Evolutionary conservation across 2,888 invertebrate genomes (phyloP), one percentile per base, ranked within the genome.

Genomic region (Dendrolimus houi): DNA sequence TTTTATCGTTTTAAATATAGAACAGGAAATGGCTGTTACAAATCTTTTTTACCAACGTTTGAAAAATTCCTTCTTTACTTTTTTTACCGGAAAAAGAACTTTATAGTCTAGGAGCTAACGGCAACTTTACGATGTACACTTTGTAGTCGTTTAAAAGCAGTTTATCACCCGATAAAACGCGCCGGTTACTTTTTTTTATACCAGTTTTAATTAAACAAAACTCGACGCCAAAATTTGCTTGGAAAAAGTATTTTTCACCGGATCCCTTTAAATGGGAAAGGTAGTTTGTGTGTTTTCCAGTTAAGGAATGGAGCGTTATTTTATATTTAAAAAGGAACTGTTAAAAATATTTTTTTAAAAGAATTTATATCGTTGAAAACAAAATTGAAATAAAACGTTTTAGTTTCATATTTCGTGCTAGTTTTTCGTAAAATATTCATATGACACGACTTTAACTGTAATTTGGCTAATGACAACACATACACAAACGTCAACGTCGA

Each of bases 161-260:
- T 89, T 81, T 82, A 89, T 89, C 88, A 83, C 82, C 75, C 77
- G 81, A 87, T 87, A 87, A 88, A 87, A 84, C 73, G 77, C 79
- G 73, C 73, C 73, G 79, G 79, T 77, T 54, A 77, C 79, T 82
- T 84, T 86, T n/a, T 14, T 88, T 88, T 88, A 87, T 87, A 83
- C 83, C 78, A 79, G 79, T 86, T 88, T 89, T 89, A 88, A 89
- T 89, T 89, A 89, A 87, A 87, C 87, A 85, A 82, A 62, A 61
- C 57, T 65, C 61, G 62, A 9, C 62, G 73, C 70, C 71, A 73
- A 77, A 79, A 2, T 47, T 47, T 12, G 47, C 47, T 12, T 47
- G 47, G 47, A 47, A 47, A 9, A 47, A 47, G 47, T 47, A 12
- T 47, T 47, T 47, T 47, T 47, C 47, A 47, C 9, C 47, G 9